Conservation (phyloP, 2,888 invertebrate genomes). For the Agrochola macilenta region DNA sequence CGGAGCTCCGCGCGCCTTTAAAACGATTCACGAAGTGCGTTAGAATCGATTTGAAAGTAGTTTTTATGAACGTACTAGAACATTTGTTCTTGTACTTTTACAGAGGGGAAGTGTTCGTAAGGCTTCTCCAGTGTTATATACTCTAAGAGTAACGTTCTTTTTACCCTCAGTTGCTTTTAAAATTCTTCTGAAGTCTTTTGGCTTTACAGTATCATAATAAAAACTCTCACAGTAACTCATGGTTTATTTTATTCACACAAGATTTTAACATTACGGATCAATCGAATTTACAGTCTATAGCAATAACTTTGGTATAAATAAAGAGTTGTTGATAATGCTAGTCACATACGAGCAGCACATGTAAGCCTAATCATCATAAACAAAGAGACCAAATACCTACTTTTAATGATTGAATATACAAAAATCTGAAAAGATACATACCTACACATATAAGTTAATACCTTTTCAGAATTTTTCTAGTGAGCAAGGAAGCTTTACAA, state of each 20-base stretch:
- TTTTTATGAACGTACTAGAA: too few species aligned
- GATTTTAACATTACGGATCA: neutral
- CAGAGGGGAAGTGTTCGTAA: too few species aligned
- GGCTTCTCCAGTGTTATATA: too few species aligned
- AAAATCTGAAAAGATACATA: neutral
- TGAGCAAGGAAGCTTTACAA: neutral
- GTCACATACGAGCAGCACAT: neutral
- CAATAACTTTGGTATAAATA: neutral
- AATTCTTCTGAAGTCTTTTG: neutral
- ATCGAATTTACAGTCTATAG: neutral
- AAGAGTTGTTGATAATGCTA: neutral
- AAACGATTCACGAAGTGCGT: too few species aligned
- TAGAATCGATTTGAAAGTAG: too few species aligned
- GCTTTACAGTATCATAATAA: neutral
- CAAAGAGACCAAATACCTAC: neutral
- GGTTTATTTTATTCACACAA: neutral
- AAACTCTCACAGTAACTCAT: neutral
- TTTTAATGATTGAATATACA: neutral
- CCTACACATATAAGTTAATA: too few species aligned
- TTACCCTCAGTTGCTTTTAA: neutral
- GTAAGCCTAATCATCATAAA: neutral
- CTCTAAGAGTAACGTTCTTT: too few species aligned
- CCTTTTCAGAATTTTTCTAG: too few species aligned
- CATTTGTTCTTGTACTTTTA: too few species aligned
- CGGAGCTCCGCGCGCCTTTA: too few species aligned